phyloP scores from a whole-genome alignment of 2,797 vertebrate genomes.

The Myotis planiceps region DNA sequence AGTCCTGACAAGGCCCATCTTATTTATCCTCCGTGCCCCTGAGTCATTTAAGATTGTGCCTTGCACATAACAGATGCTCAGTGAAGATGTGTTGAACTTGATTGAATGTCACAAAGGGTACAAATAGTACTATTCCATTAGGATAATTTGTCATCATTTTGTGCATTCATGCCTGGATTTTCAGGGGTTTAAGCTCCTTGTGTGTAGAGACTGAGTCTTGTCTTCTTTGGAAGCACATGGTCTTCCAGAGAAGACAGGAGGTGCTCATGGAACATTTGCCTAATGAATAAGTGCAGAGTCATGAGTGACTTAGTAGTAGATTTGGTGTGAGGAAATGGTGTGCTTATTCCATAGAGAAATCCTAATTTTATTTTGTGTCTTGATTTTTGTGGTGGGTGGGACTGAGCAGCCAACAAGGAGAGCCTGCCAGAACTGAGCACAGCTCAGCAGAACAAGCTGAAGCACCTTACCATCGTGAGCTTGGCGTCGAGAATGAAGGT shows the following conservation, averaged over 20 bases:
- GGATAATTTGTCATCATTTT: not conserved
- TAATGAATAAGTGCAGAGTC: not conserved
- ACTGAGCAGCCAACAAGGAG: slow-evolving; percentile 88
- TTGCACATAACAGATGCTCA: not conserved
- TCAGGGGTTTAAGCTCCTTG: not conserved
- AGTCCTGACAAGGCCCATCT: not conserved
- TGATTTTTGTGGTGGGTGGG: slow-evolving; percentile 77
- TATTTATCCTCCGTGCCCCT: not conserved
- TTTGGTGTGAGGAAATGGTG: not conserved
- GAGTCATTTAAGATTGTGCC: not conserved
- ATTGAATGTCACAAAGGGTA: not conserved
- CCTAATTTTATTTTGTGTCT: slow-evolving; percentile 80
- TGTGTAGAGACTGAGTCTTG: not conserved
- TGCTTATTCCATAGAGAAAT: slow-evolving; percentile 58
- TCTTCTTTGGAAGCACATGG: not conserved
- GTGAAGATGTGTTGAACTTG: not conserved
- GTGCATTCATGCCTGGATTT: not conserved
- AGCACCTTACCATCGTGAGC: slow-evolving; percentile 90
- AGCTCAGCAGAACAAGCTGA: slow-evolving; percentile 91
- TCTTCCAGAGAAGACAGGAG: not conserved
- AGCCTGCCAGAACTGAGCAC: slow-evolving; percentile 88
- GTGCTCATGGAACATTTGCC: not conserved
- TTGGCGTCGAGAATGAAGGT: slow-evolving; percentile 91
- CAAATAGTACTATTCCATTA: not conserved
- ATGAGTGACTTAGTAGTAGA: not conserved